Evolutionary conservation across 2,888 invertebrate species (phyloP), one percentile per base, ranked within the genome.

Genomic region (Laothoe populi): DNA sequence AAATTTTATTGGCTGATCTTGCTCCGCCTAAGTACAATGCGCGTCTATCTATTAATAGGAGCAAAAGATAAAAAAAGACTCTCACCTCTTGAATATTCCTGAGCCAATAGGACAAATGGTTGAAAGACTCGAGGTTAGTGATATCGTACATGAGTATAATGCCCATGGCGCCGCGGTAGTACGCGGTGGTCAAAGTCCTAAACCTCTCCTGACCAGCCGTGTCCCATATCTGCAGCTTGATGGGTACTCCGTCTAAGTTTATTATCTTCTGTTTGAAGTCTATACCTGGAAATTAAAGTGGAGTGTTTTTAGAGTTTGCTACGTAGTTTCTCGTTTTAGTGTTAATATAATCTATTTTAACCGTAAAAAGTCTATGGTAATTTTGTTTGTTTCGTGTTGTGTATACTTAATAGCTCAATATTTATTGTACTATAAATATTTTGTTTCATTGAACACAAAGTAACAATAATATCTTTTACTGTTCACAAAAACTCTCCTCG

Each of bases 181-280:
- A 97, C 4, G 97, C 97, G 11, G 97, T 97, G 58, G 97, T 97
- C 68, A 98, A 89, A 8, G 97, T 97, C 44, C 97, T 94, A 86
- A 97, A 96, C 64, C 93, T 78, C 70, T 93, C 93, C 77, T 96
- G 96, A 0, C 97, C 97, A 10, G 97, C 97, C 0, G 97, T 97
- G 82, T 98, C 97, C 98, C 97, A 97, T 84, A 96, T 96, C 88
- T 96, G 96, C 59, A 96, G 92, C 86, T 97, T 97, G 75, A 97
- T 96, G 59, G 97, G 97, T 63, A 96, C 96, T 11, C 97, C 97
- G 82, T 97, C 97, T 75, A 97, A 92, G 83, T 96, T 96, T 77
- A 97, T 96, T 72, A 97, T 96, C 90, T 97, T 97, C 86, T 97
- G 97, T 89, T 97, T 97, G 88, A 97, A 97, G 90, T 97, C 97